These are phyloP conservation scores for Dendropsophus ebraccatus DNA, from an alignment of 2,113 vertebrate species.

Conservation along the genomic window DNA sequence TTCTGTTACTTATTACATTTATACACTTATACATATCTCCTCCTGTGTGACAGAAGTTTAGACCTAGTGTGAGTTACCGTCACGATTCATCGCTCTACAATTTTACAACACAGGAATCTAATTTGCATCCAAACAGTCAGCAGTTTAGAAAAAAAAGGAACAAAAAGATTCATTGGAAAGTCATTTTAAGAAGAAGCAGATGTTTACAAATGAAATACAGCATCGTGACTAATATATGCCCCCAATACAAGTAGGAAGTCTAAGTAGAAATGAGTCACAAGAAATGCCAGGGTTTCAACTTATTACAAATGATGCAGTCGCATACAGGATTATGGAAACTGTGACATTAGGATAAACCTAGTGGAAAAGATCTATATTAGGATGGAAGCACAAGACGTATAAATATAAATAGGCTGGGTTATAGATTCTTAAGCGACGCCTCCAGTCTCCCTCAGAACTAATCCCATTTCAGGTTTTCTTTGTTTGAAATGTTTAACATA, in stretches of 20 bases:
- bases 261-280: conserved; percentile 10
- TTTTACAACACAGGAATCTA: neutral
- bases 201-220: conserved; percentile 16
- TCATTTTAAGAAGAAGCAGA: conserved; percentile 23
- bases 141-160: neutral
- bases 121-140: conserved; percentile 14
- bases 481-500: too few species aligned
- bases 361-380: conserved; percentile 2
- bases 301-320: neutral
- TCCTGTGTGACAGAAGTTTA: neutral
- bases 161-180: conserved; percentile 15
- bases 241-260: neutral
- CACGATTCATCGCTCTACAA: neutral
- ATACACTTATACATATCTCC: neutral
- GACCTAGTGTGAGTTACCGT: neutral
- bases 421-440: neutral
- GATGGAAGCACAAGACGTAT: neutral
- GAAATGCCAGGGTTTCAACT: neutral
- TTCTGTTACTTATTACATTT: conserved; percentile 55
- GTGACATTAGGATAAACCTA: neutral
- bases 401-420: neutral
- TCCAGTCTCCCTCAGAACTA: neutral
- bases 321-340: conserved; percentile 7
- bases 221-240: conserved; percentile 13
- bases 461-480: neutral